Conservation (phyloP, 2,888 invertebrate genomes). For the Pammene aurita region DNA sequence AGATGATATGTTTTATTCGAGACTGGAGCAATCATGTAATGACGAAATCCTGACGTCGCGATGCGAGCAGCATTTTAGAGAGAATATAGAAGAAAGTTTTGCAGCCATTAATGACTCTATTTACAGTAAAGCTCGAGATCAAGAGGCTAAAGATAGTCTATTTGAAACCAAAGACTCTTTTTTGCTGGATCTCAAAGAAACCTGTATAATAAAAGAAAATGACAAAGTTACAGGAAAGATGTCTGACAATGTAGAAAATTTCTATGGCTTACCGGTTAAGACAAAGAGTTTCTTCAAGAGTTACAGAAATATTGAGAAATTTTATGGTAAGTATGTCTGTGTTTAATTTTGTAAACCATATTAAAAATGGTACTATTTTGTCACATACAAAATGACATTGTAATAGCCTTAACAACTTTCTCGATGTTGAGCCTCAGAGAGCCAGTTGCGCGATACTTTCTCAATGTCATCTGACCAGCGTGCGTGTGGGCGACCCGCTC, state of each 20-base stretch:
- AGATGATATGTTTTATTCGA: conserved; percentile 68
- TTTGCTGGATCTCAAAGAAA: conserved; percentile 69
- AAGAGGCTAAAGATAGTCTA: conserved; percentile 54
- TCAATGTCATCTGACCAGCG: no score
- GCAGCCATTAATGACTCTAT: conserved; percentile 80
- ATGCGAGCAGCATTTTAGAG: conserved; percentile 53
- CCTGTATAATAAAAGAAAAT: conserved; percentile 51
- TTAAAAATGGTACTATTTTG: no score
- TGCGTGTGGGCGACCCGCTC: no score
- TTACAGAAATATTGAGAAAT: conserved; percentile 89
- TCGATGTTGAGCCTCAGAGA: no score
- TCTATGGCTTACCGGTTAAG: conserved; percentile 90
- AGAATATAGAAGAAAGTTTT: conserved; percentile 73
- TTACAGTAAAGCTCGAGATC: conserved; percentile 60
- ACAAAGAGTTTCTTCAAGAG: conserved; percentile 88
- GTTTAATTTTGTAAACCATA: no score
- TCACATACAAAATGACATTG: no score
- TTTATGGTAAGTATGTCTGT: conserved; percentile 87
- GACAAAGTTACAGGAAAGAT: conserved; percentile 43
- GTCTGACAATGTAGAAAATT: conserved; percentile 61
- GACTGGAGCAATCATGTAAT: conserved; percentile 55
- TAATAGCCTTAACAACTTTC: no score
- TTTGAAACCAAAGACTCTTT: conserved; percentile 76
- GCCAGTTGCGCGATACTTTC: no score
- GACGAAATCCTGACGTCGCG: conserved; percentile 47